Evolutionary conservation across 2,797 vertebrate genomes (phyloP).

Genomic region (Halcyon badia): DNA sequence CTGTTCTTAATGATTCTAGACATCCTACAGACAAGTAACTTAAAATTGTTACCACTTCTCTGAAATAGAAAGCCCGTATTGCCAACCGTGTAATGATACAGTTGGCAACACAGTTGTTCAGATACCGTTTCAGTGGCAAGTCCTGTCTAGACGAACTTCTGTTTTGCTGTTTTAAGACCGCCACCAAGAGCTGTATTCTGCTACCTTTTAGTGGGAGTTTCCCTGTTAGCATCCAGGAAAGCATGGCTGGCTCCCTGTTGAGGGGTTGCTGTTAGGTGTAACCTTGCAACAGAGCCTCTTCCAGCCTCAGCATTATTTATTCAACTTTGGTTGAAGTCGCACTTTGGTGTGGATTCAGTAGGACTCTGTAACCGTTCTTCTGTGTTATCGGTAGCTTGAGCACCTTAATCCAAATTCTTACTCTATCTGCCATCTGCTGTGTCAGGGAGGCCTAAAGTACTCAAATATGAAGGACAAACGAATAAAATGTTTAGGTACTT

Average conservation of each 20-base stretch:
- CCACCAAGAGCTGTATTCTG: not conserved
- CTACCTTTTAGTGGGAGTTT: not conserved
- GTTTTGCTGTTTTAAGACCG: not conserved
- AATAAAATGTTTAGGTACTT: conserved; percentile 41
- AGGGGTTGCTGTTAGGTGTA: accelerated
- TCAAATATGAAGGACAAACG: conserved; percentile 15
- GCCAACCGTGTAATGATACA: not conserved
- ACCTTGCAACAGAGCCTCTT: not conserved
- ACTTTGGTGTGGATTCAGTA: not conserved
- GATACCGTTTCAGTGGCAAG: not conserved
- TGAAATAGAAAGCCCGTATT: not conserved
- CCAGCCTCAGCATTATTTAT: accelerated
- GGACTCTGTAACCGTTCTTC: not conserved
- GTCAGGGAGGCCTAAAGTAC: not conserved
- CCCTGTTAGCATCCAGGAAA: accelerated
- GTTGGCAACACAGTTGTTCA: not conserved
- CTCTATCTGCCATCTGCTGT: not conserved
- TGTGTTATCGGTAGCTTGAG: not conserved
- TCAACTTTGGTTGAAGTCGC: not conserved
- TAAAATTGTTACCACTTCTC: conserved; percentile 17
- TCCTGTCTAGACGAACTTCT: not conserved
- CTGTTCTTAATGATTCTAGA: conserved; percentile 52
- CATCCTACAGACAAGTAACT: conserved; percentile 17
- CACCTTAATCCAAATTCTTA: not conserved
- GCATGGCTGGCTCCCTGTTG: accelerated